These are phyloP conservation scores for Glaucopsyche alexis DNA, from an alignment of 2,888 invertebrate genomes.

Conservation along the genomic window DNA sequence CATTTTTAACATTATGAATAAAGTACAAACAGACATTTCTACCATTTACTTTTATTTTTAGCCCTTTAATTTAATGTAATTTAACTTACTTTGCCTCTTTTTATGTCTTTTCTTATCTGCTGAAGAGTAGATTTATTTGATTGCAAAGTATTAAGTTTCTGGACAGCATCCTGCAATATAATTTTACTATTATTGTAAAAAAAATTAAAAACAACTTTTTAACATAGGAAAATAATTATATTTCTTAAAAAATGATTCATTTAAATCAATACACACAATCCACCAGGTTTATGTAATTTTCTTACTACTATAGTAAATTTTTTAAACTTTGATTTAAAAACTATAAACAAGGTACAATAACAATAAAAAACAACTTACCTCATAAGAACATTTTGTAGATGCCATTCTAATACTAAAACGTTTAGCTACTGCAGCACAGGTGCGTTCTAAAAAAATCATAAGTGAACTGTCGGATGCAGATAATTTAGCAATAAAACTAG, in stretches of 20 bases:
- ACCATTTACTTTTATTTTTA: no score
- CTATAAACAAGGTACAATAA: no score
- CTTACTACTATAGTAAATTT: no score
- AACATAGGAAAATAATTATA: no score
- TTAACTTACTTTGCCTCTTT: constrained; percentile 59
- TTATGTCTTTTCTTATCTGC: constrained; percentile 63
- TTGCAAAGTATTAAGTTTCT: constrained; percentile 84
- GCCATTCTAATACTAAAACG: constrained; percentile 57
- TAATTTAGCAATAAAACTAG: background rate
- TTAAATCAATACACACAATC: no score
- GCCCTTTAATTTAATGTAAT: background rate
- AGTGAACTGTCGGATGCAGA: constrained; percentile 42
- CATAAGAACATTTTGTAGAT: constrained; percentile 56
- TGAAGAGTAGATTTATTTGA: constrained; percentile 84
- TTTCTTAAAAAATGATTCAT: no score
- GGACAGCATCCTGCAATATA: constrained; percentile 82
- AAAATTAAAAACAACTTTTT: no score
- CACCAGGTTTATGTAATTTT: no score
- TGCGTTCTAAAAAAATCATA: constrained; percentile 53
- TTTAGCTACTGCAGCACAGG: constrained; percentile 52
- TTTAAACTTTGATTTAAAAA: no score
- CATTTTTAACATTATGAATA: background rate
- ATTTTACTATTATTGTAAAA: background rate
- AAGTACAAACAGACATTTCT: no score
- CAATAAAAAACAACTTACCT: constrained; percentile 48